phyloP scores from a whole-genome alignment of 2,797 vertebrate genomes.

The Macropodus opercularis region DNA sequence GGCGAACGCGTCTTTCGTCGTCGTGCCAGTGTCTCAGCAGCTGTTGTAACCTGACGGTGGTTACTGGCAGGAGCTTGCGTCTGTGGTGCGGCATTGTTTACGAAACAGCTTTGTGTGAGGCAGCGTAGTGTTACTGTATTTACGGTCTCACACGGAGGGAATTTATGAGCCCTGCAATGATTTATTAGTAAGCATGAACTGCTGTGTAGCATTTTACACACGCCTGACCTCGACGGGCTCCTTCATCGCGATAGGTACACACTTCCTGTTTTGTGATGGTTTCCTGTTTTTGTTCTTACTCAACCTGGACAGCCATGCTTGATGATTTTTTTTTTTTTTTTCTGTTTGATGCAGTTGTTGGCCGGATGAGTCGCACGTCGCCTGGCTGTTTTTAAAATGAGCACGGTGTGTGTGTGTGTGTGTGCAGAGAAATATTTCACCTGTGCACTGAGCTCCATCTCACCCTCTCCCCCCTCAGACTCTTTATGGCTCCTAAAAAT shows the following conservation, averaged over 20 bases:
- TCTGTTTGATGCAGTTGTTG: neutral
- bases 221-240: conserved; percentile 51
- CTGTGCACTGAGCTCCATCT: conserved; percentile 21
- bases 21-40: neutral
- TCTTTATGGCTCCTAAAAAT: conserved; percentile 18
- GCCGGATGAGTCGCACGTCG: neutral
- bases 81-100: conserved; percentile 53
- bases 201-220: conserved; percentile 10
- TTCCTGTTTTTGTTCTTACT: conserved; percentile 78
- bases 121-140: conserved; percentile 29
- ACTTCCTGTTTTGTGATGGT: conserved; percentile 72
- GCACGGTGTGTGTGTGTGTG: too few relatives aligned
- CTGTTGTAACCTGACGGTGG: conserved; percentile 17
- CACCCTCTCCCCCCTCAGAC: conserved; percentile 15
- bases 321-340: neutral
- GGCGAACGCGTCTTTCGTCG: conserved; percentile 2
- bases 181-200: conserved; percentile 24
- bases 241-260: conserved; percentile 23
- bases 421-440: too few relatives aligned
- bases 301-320: conserved; percentile 51
- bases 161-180: conserved; percentile 30
- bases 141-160: conserved; percentile 17
- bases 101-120: conserved; percentile 55
- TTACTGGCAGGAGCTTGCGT: conserved; percentile 33
- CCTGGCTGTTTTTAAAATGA: neutral